Evolutionary conservation across 2,797 vertebrate species (phyloP).

Genomic region (Sebastes melanostomus): DNA sequence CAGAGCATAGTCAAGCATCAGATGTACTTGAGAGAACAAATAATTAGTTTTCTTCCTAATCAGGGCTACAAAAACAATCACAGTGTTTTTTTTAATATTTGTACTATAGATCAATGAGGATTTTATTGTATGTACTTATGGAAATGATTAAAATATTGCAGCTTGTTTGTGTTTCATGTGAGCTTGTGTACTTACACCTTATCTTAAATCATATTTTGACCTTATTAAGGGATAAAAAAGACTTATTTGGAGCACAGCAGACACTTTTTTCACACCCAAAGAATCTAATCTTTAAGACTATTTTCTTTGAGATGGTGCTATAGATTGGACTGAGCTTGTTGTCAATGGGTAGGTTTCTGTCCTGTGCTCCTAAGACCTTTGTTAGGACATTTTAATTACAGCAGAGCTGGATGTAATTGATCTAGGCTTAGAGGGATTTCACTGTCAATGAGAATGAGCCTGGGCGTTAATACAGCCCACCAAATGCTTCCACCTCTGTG

Average conservation of each 20-base stretch:
- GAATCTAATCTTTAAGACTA: constrained; percentile 40
- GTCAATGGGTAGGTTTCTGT: constrained; percentile 68
- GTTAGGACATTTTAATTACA: constrained; percentile 85
- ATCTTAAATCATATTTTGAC: constrained; percentile 41
- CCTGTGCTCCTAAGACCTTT: constrained; percentile 79
- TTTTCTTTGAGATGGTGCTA: constrained; percentile 62
- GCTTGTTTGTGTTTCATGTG: constrained; percentile 5
- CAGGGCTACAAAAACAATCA: constrained; percentile 38
- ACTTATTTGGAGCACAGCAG: constrained; percentile 17
- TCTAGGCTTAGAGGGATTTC: constrained; percentile 83
- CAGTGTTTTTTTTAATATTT: neutral
- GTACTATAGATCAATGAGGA: constrained; percentile 5
- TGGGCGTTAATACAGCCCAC: constrained; percentile 76
- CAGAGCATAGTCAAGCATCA: constrained; percentile 72
- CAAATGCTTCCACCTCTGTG: constrained; percentile 71
- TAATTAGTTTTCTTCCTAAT: constrained; percentile 66
- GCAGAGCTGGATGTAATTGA: constrained; percentile 82
- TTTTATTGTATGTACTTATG: constrained; percentile 21
- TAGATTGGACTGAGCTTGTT: constrained; percentile 68
- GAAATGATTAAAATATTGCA: constrained; percentile 9
- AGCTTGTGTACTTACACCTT: neutral
- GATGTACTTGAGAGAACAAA: constrained; percentile 75
- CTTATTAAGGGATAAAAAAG: constrained; percentile 21
- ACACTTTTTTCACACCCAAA: constrained; percentile 14
- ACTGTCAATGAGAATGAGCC: constrained; percentile 78